phyloP scores from a whole-genome alignment of 2,797 vertebrate genomes.

The Malacoraja senta region DNA sequence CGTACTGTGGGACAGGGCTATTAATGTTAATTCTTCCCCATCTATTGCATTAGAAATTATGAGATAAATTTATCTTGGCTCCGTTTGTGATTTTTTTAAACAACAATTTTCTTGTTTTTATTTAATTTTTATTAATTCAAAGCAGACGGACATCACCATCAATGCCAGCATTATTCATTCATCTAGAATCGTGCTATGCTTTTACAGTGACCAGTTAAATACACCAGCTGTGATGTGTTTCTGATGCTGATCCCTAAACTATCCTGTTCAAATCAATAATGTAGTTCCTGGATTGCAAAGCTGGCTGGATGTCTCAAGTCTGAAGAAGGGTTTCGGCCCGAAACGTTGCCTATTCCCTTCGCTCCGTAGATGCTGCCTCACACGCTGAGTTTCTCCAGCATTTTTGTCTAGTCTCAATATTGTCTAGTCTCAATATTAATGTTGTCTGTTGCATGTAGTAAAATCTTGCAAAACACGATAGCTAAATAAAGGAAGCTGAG shows the following conservation, averaged over 20 bases:
- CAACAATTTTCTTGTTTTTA: no score
- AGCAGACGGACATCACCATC: no score
- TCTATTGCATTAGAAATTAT: neutral
- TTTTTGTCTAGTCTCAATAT: neutral
- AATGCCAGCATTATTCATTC: no score
- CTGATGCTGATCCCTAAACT: neutral
- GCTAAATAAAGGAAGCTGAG: neutral
- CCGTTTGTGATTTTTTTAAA: neutral
- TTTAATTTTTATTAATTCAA: no score
- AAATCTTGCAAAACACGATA: no score
- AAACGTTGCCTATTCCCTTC: no score
- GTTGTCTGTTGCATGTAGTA: neutral
- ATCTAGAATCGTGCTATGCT: neutral
- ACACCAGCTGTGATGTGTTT: neutral
- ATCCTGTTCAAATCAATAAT: neutral
- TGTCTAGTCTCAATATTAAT: neutral
- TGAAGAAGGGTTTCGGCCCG: no score
- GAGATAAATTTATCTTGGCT: neutral
- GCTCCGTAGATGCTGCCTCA: no score
- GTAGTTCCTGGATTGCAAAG: neutral
- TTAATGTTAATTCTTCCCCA: no score
- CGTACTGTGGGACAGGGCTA: no score
- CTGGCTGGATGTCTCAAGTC: no score
- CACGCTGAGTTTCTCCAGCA: no score
- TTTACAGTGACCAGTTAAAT: neutral